Percentiles rank a stretch among this genome's conserved stretches.
phyloP scores from a whole-genome alignment of 2,113 vertebrate species.

The Istiophorus platypterus region DNA sequence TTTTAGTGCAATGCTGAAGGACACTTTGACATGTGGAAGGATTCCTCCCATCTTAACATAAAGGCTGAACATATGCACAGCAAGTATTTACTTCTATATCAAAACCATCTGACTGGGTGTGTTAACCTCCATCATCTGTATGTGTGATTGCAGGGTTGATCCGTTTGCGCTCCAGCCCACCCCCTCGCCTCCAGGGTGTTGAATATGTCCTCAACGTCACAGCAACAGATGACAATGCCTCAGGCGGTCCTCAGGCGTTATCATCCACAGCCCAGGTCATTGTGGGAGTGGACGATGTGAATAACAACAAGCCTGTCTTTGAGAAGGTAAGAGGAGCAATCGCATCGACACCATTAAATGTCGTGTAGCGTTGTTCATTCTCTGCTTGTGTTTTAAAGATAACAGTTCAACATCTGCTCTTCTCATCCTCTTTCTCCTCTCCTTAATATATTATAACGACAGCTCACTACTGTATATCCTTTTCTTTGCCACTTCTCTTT shows the following conservation, averaged over 20 bases:
- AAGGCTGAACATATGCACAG: background rate
- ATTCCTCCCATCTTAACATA: background rate
- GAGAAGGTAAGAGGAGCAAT: slow-evolving; percentile 84
- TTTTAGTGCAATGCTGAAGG: background rate
- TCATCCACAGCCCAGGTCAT: slow-evolving; percentile 87
- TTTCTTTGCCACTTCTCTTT: background rate
- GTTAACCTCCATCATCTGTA: background rate
- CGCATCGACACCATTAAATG: slow-evolving; percentile 2
- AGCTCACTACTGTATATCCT: background rate
- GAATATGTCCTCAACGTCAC: slow-evolving; percentile 90
- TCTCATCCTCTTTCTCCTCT: background rate
- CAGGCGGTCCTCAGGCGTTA: slow-evolving; percentile 87
- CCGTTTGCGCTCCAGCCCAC: slow-evolving; percentile 88
- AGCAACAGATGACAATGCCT: slow-evolving; percentile 89
- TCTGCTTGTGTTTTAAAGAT: background rate
- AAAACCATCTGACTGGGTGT: background rate
- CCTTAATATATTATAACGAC: background rate
- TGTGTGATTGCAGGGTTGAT: slow-evolving; percentile 85
- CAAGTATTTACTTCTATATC: background rate
- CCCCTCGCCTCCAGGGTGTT: slow-evolving; percentile 88
- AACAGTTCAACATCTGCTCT: slow-evolving; percentile 6
- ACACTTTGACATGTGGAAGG: background rate
- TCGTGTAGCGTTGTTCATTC: slow-evolving; percentile 18
- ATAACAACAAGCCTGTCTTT: slow-evolving; percentile 93
- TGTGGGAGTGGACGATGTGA: slow-evolving; percentile 90